These are phyloP conservation scores for Epiblema foenella DNA, from an alignment of 2,888 invertebrate species.

Conservation along the genomic window DNA sequence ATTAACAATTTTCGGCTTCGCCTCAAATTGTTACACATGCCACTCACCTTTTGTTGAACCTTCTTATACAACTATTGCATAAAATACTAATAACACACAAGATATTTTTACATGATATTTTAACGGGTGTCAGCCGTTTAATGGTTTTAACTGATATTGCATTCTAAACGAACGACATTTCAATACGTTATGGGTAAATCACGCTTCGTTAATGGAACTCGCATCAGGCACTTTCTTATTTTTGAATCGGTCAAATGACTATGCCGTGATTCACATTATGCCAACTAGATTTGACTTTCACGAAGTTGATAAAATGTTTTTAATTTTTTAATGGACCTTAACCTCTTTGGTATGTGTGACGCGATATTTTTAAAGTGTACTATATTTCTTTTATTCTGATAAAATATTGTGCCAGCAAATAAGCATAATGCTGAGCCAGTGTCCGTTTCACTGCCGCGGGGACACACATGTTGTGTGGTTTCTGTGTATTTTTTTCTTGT, in stretches of 20 bases:
- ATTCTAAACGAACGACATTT: slow-evolving; percentile 56
- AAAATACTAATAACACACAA: no score
- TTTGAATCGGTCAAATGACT: slow-evolving; percentile 48
- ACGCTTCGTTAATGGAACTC: slow-evolving; percentile 61
- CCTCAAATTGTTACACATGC: no score
- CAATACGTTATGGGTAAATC: slow-evolving; percentile 59
- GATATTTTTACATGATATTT: neutral
- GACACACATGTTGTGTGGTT: no score
- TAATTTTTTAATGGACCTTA: slow-evolving; percentile 34
- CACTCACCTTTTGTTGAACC: no score
- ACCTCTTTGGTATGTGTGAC: slow-evolving; percentile 10
- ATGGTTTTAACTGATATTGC: slow-evolving; percentile 42
- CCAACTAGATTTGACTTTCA: slow-evolving; percentile 41
- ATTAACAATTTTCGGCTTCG: no score
- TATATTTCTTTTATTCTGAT: neutral
- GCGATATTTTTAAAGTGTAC: neutral
- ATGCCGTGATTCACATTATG: slow-evolving; percentile 47
- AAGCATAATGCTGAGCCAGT: no score
- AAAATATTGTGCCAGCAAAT: no score
- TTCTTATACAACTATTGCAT: no score
- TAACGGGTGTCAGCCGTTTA: neutral
- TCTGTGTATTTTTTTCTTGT: no score
- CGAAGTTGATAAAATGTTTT: slow-evolving; percentile 39
- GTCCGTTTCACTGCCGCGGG: no score
- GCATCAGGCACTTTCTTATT: slow-evolving; percentile 49